Percentiles rank a stretch among this genome's conserved stretches.
Evolutionary conservation across 2,113 vertebrate genomes (phyloP).

Genomic region (Paramormyrops kingsleyae): DNA sequence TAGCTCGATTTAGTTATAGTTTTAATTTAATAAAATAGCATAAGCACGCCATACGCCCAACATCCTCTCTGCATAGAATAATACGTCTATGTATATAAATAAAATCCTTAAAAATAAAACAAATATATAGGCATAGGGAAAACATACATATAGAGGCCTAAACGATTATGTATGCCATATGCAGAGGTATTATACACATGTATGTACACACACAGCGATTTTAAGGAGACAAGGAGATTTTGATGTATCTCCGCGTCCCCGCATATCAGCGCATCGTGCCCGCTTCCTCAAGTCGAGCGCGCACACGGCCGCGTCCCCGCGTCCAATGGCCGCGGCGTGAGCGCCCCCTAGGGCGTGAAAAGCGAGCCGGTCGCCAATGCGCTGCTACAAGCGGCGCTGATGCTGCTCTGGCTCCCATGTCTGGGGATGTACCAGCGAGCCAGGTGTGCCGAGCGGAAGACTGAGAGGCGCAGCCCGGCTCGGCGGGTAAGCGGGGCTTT

Average conservation of each 20-base stretch:
- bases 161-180: neutral
- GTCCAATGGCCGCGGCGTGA: conserved; percentile 36
- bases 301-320: neutral
- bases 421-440: conserved; percentile 48
- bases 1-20: neutral
- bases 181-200: neutral
- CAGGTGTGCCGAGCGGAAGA: conserved; percentile 53
- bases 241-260: neutral
- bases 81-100: neutral
- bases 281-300: neutral
- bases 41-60: neutral
- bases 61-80: neutral
- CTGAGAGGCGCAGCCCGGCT: conserved; percentile 41
- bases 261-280: neutral
- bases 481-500: conserved; percentile 51
- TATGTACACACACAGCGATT: neutral
- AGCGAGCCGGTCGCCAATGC: conserved; percentile 43
- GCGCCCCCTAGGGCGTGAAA: conserved; percentile 38
- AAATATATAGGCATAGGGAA: neutral
- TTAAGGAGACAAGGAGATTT: neutral
- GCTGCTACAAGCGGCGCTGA: conserved; percentile 39
- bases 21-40: neutral
- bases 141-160: neutral
- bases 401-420: conserved; percentile 42
- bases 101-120: neutral